These are phyloP conservation scores for Porphyrio hochstetteri DNA, from an alignment of 2,113 vertebrate species.

Conservation along the genomic window DNA sequence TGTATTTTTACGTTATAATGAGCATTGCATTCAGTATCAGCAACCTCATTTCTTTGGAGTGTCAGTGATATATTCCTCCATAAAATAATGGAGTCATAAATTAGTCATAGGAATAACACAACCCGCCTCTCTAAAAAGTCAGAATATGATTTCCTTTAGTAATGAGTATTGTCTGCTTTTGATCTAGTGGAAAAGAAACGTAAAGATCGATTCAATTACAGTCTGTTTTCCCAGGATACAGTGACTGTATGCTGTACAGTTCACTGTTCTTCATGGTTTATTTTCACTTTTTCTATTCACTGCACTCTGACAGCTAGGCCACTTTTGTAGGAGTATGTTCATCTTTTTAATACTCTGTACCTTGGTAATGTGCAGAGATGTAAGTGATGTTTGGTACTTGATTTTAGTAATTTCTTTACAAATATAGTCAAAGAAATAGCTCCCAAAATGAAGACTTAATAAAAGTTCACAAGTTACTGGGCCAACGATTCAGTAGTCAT, in stretches of 20 bases:
- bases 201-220: neutral
- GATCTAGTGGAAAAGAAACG: neutral
- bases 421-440: neutral
- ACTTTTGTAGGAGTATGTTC: neutral
- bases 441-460: neutral
- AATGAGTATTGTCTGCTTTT: neutral
- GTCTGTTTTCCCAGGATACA: neutral
- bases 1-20: neutral
- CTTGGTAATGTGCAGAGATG: neutral
- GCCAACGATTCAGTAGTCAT: neutral
- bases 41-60: neutral
- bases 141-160: neutral
- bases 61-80: neutral
- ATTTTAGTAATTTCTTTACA: neutral
- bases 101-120: neutral
- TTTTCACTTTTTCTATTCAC: neutral
- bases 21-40: accelerated
- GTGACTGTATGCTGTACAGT: neutral
- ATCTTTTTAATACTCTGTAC: neutral
- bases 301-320: neutral
- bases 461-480: neutral
- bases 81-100: neutral
- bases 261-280: neutral
- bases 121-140: neutral
- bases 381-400: neutral